phyloP scores from a whole-genome alignment of 2,888 invertebrate genomes.

The Aleiodes leptofemur region DNA sequence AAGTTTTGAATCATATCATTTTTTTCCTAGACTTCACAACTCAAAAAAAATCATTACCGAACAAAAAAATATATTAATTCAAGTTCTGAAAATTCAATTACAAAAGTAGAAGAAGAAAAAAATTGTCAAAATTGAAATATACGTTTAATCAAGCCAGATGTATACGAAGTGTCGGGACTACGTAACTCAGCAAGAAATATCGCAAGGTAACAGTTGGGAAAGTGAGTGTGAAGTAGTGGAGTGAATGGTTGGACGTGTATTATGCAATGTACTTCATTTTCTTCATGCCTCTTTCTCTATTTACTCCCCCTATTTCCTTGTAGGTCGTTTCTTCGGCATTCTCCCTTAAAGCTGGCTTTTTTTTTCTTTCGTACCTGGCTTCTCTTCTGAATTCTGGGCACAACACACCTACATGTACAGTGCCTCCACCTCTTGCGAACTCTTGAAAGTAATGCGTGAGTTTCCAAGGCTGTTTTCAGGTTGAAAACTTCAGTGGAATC shows the following conservation, averaged over 20 bases:
- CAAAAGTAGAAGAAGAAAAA: not conserved
- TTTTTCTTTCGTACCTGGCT: conserved; percentile 25
- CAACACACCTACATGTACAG: conserved; percentile 32
- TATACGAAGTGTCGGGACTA: conserved; percentile 48
- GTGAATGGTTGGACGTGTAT: conserved; percentile 51
- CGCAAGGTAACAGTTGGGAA: too few species aligned
- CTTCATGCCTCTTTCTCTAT: conserved; percentile 57
- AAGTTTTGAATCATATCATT: too few species aligned
- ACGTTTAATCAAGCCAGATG: conserved; percentile 64
- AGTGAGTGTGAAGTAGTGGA: conserved; percentile 3
- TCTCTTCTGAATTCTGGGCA: not conserved
- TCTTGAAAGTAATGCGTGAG: conserved; percentile 13
- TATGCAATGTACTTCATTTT: conserved; percentile 65
- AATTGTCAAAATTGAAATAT: conserved; percentile 56
- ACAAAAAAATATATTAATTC: too few species aligned
- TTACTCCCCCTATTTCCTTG: conserved; percentile 41
- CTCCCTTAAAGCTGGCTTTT: conserved; percentile 23
- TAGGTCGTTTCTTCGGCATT: conserved; percentile 17
- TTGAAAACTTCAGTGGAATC: conserved; percentile 61
- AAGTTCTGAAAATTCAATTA: not conserved
- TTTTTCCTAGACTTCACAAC: too few species aligned
- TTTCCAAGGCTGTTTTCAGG: conserved; percentile 63
- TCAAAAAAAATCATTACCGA: too few species aligned
- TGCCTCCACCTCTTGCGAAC: conserved; percentile 25
- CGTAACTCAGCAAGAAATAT: conserved; percentile 39